phyloP scores from a whole-genome alignment of 2,113 vertebrate genomes.

The Peucedramus taeniatus region DNA sequence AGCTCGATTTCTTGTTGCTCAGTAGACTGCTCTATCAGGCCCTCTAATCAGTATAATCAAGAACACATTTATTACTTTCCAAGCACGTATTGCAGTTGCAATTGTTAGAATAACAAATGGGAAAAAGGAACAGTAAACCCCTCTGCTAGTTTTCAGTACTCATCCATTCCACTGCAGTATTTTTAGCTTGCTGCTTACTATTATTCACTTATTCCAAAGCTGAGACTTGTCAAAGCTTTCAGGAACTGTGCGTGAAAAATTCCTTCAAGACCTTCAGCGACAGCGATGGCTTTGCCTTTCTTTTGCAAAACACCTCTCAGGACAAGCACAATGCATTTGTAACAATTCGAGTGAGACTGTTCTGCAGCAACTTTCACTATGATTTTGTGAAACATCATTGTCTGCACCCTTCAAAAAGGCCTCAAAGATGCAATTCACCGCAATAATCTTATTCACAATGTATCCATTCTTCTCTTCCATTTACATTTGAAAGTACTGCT shows the following conservation, averaged over 20 bases:
- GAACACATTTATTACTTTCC: neutral
- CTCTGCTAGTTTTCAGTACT: neutral
- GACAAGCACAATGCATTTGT: neutral
- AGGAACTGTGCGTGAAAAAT: constrained; percentile 3
- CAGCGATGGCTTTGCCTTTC: neutral
- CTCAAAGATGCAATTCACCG: neutral
- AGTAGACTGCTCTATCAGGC: neutral
- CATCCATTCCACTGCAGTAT: neutral
- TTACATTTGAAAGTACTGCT: constrained; percentile 44
- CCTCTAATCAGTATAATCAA: neutral
- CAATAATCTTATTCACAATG: neutral
- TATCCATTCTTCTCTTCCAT: constrained; percentile 2
- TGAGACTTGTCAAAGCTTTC: neutral
- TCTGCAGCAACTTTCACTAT: neutral
- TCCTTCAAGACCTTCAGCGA: neutral
- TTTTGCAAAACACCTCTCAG: constrained; percentile 12
- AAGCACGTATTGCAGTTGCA: neutral
- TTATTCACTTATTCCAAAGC: neutral
- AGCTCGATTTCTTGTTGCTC: neutral
- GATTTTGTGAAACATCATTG: neutral
- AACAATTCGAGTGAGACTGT: neutral
- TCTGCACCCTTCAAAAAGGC: neutral
- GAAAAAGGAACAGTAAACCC: neutral
- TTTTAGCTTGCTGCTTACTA: constrained; percentile 1
- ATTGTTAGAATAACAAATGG: neutral